Evolutionary conservation across 2,797 vertebrate species (phyloP).

Genomic region (Hyperoplus immaculatus): DNA sequence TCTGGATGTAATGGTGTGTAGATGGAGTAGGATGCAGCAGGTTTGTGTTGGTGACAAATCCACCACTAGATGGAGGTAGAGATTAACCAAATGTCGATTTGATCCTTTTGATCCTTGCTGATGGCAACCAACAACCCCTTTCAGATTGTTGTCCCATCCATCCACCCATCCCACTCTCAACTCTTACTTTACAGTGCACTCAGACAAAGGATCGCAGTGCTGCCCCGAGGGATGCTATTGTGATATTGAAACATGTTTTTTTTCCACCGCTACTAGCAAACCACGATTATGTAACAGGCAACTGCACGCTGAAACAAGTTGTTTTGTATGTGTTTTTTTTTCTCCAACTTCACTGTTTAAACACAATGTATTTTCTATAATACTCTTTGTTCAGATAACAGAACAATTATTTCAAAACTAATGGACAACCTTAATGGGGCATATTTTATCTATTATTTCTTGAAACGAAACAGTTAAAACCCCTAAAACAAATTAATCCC

Average conservation of each 20-base stretch:
- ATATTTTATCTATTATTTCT: not conserved
- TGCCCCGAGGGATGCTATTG: not conserved
- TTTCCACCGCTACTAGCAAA: not conserved
- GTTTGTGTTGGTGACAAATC: constrained; percentile 3
- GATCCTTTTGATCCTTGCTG: constrained; percentile 64
- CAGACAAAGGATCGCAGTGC: constrained; percentile 74
- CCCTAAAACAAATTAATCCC: not conserved
- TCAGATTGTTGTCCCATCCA: constrained; percentile 70
- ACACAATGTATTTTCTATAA: constrained; percentile 17
- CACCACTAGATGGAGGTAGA: constrained; percentile 76
- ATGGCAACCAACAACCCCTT: constrained; percentile 69
- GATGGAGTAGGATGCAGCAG: not conserved
- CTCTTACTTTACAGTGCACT: constrained; percentile 60
- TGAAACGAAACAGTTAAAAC: not conserved
- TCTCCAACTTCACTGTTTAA: not conserved
- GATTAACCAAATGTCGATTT: constrained; percentile 49
- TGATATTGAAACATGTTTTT: not conserved
- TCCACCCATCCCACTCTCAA: constrained; percentile 76
- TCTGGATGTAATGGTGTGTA: not conserved
- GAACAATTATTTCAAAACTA: not conserved
- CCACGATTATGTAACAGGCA: constrained; percentile 56
- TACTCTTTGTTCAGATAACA: constrained; percentile 37
- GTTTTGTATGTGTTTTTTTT: no score
- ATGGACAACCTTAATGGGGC: not conserved
- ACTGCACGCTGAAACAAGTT: constrained; percentile 33